A percentile compares a stretch with the other conserved stretches of the same genome.
Evolutionary conservation across 1,140 invertebrate genomes (phyloP).

Genomic region (Papilio dardanus): DNA sequence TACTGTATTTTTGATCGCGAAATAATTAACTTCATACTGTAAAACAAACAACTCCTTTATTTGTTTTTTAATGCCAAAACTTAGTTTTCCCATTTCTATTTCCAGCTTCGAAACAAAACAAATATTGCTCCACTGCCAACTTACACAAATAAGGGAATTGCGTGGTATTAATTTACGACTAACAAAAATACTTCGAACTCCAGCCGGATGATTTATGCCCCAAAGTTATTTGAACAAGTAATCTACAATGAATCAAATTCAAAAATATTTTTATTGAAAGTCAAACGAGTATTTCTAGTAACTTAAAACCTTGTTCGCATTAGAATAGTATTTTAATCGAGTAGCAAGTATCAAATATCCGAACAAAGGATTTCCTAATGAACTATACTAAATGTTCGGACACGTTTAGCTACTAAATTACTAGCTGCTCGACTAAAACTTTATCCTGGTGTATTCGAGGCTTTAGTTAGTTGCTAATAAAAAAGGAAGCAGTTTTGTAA

Average conservation of each 20-base stretch:
- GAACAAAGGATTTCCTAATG: no score
- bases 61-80: neutral
- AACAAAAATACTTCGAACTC: slow-evolving; percentile 6
- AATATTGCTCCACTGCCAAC: slow-evolving; percentile 22
- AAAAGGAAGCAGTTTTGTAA: no score
- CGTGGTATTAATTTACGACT: slow-evolving; percentile 18
- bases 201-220: slow-evolving; percentile 12
- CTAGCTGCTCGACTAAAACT: no score
- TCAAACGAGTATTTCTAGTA: no score
- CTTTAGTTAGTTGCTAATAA: no score
- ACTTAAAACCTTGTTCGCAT: no score
- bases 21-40: neutral
- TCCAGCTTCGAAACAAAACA: slow-evolving; percentile 10
- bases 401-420: no score
- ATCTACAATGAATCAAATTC: slow-evolving; percentile 14
- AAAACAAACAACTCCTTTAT: neutral
- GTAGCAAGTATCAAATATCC: no score
- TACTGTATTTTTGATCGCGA: no score
- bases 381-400: no score
- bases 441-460: no score
- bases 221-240: slow-evolving; percentile 13
- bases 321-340: no score
- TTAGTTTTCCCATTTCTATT: neutral
- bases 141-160: slow-evolving; percentile 23
- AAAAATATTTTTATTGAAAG: slow-evolving; percentile 14